Percentiles rank a stretch among this genome's conserved stretches.
Conservation (phyloP, 2,797 vertebrate genomes). For the Poecilia wingei region DNA sequence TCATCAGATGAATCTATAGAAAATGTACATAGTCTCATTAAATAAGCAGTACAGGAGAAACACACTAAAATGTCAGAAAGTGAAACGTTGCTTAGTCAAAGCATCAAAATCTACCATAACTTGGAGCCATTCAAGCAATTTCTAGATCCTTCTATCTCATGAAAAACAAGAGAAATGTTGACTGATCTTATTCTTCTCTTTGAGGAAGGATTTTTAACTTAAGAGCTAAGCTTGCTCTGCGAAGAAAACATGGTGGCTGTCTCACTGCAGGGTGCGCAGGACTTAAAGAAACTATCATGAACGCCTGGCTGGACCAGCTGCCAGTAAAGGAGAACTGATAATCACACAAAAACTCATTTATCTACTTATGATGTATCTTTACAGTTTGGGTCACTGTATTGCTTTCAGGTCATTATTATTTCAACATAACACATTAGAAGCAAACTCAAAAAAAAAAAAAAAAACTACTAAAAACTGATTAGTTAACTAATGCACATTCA, state of each 20-base stretch:
- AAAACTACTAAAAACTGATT: conserved; percentile 47
- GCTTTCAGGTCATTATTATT: background rate
- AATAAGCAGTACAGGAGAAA: background rate
- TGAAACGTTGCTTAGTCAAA: background rate
- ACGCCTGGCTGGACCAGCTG: conserved; percentile 4
- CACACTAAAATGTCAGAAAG: conserved; percentile 6
- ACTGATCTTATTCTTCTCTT: conserved; percentile 15
- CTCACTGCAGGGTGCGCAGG: background rate
- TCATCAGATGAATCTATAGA: conserved; percentile 5
- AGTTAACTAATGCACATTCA: conserved; percentile 59
- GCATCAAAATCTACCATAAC: background rate
- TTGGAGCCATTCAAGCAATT: conserved; percentile 9
- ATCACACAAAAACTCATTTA: conserved; percentile 20
- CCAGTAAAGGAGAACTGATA: background rate
- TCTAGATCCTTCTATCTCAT: conserved; percentile 1
- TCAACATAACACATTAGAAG: conserved; percentile 48
- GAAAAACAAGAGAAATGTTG: conserved; percentile 21
- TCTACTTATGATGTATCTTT: conserved; percentile 40
- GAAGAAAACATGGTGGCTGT: conserved; percentile 16
- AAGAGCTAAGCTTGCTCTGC: conserved; percentile 20
- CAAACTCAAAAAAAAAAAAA: conserved; percentile 34
- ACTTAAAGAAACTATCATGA: conserved; percentile 3
- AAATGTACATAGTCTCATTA: background rate
- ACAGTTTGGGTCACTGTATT: background rate
- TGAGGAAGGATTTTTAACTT: conserved; percentile 11